Evolutionary conservation across 2,797 vertebrate species (phyloP), one percentile per base, ranked within the genome.

Genomic region (Melanotaenia parkinsoni): DNA sequence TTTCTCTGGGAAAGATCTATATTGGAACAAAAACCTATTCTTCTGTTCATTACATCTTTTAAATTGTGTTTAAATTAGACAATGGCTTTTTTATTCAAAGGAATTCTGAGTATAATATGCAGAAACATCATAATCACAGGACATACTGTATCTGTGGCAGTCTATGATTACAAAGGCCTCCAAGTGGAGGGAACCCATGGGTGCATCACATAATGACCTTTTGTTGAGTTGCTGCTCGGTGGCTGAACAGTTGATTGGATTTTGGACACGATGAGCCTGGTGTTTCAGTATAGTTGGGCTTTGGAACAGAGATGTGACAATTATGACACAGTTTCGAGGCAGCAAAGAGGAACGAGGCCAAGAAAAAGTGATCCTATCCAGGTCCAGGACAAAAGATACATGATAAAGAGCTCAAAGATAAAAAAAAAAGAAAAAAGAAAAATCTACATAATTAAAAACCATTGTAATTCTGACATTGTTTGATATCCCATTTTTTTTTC

Each of bases 251-350:
- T 53, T 38, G 24, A 11, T 9, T 61, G 63, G 68, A 58, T 58
- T 59, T n/a, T 9, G 4, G 26, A 7, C 1, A 6, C 1, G 47
- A 63, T 74, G 38, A 40, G 24, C 16, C 37, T 35, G 14, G n/a
- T 56, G 37, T 76, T 60, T 67, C 14, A 22, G 8, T 69, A 26
- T 64, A 68, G 7, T 33, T 33, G 1, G 5, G 32, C 63, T 70
- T 63, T 60, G 58, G 59, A 53, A 68, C 59, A 24, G 43, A 58
- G 18, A 68, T 28, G n/a, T 66, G 57, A 74, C 74, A 74, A 10
- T 53, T 38, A 32, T 2, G 8, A 61, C 59, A 37, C 22, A 5
- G 45, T 58, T 50, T 45, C 18, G 11, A n/a, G 26, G 16, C 5
- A 37, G 53, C 30, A 22, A 28, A 50, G 22, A 24, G 1, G 35